Percentiles rank a stretch among this genome's conserved stretches.
Conservation (phyloP, 53 echinoderm and acorn worm genomes). For the Arbacia lixula region DNA sequence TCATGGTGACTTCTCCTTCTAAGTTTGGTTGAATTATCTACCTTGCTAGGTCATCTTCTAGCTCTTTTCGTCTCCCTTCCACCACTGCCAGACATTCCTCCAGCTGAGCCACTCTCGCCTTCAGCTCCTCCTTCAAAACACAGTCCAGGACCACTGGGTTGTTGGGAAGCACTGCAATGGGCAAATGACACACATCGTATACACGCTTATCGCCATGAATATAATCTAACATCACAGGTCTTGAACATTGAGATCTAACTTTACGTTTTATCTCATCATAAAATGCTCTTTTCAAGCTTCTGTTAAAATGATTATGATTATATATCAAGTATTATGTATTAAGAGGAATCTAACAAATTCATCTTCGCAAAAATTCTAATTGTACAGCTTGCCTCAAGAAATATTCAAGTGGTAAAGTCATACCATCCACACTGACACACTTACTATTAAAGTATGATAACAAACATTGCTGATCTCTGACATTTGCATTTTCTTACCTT, state of each 20-base stretch:
- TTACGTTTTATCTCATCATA: too few relatives aligned
- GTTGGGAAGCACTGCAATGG: slow-evolving; percentile 62
- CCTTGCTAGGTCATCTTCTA: slow-evolving; percentile 87
- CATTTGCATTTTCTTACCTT: slow-evolving; percentile 12
- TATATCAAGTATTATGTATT: too few relatives aligned
- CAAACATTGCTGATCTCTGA: not conserved
- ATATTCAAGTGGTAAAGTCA: too few relatives aligned
- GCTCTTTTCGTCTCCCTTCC: slow-evolving; percentile 82
- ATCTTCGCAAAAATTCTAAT: too few relatives aligned
- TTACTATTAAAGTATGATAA: not conserved
- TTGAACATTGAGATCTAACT: too few relatives aligned
- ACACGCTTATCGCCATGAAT: too few relatives aligned
- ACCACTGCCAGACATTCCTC: slow-evolving; percentile 81
- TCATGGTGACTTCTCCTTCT: not conserved
- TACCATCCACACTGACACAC: not conserved
- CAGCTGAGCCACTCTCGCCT: slow-evolving; percentile 68
- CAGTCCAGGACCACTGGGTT: slow-evolving; percentile 71
- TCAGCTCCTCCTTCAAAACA: slow-evolving; percentile 65
- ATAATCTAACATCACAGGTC: too few relatives aligned
- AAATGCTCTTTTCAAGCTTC: too few relatives aligned
- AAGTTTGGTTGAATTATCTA: not conserved
- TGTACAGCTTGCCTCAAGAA: too few relatives aligned
- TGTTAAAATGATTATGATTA: too few relatives aligned
- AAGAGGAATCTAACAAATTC: too few relatives aligned
- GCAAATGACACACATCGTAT: too few relatives aligned